Evolutionary conservation across 2,888 invertebrate species (phyloP).

Genomic region (Pherbina coryleti): DNA sequence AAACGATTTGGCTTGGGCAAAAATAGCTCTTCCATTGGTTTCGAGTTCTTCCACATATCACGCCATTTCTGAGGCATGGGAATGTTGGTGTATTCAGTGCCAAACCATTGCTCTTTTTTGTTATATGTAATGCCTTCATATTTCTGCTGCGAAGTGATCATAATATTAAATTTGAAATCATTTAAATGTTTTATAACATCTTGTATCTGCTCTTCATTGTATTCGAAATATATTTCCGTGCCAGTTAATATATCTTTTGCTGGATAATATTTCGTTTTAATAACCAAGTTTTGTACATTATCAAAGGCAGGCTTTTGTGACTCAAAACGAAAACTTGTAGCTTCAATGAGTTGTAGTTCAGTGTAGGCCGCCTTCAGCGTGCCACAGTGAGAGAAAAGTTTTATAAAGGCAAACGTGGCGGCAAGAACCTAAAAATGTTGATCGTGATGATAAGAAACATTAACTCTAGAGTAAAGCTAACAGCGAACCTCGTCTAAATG

Average conservation of each 20-base stretch:
- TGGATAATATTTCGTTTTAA: constrained; percentile 85
- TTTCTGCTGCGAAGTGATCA: constrained; percentile 65
- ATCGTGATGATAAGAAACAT: constrained; percentile 42
- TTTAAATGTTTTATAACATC: constrained; percentile 60
- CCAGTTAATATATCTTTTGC: constrained; percentile 85
- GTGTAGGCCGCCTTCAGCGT: constrained; percentile 59
- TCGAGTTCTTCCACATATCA: constrained; percentile 74
- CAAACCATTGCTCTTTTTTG: constrained; percentile 85
- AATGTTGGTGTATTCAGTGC: constrained; percentile 79
- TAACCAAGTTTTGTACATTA: constrained; percentile 82
- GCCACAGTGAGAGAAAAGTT: constrained; percentile 73
- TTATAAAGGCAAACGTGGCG: constrained; percentile 84
- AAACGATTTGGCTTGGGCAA: constrained; percentile 81
- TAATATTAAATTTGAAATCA: constrained; percentile 65
- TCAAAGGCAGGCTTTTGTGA: constrained; percentile 80
- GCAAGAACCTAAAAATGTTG: constrained; percentile 75
- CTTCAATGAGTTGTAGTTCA: constrained; percentile 80
- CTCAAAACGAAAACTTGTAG: constrained; percentile 79
- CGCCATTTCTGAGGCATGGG: constrained; percentile 76
- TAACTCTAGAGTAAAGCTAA: background rate
- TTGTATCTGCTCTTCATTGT: constrained; percentile 74
- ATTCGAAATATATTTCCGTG: constrained; percentile 80
- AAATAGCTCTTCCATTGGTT: constrained; percentile 74
- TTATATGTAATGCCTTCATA: constrained; percentile 71
- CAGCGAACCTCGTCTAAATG: constrained; percentile 75